Conservation (phyloP, 2,797 vertebrate genomes). For the Danio kyathit region DNA sequence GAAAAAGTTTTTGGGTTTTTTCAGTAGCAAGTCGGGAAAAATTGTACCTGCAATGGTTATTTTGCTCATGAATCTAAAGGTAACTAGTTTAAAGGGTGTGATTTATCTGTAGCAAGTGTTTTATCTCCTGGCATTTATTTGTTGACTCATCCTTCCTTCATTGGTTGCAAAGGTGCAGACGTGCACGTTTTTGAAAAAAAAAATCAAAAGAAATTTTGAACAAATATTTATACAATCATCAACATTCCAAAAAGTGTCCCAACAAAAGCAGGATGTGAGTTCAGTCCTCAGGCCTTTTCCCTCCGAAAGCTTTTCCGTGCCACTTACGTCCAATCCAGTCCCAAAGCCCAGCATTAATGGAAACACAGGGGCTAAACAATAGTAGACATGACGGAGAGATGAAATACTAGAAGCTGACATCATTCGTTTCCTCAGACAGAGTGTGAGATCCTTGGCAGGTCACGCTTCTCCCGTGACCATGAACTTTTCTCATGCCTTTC, state of each 20-base stretch:
- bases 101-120: constrained; percentile 19
- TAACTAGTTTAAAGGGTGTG: neutral
- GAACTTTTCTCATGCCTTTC: constrained; percentile 47
- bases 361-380: constrained; percentile 71
- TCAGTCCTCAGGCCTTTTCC: constrained; percentile 64
- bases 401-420: constrained; percentile 65
- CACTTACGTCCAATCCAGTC: constrained; percentile 54
- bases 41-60: neutral
- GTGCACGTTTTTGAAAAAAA: constrained; percentile 53
- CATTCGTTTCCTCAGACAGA: constrained; percentile 69
- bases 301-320: constrained; percentile 61
- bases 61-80: neutral
- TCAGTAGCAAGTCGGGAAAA: neutral
- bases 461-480: constrained; percentile 43
- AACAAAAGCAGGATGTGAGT: constrained; percentile 82
- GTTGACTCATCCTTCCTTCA: constrained; percentile 44
- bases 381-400: constrained; percentile 62
- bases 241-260: constrained; percentile 71
- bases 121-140: constrained; percentile 36
- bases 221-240: constrained; percentile 73
- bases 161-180: constrained; percentile 51
- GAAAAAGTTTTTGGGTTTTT: too few relatives aligned
- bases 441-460: constrained; percentile 56
- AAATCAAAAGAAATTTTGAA: constrained; percentile 66
- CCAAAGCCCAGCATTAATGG: constrained; percentile 60